A percentile compares a stretch with the other conserved stretches of the same genome.
Evolutionary conservation across 2,888 invertebrate species (phyloP).

Genomic region (Scaptodrosophila latifasciaeformis): DNA sequence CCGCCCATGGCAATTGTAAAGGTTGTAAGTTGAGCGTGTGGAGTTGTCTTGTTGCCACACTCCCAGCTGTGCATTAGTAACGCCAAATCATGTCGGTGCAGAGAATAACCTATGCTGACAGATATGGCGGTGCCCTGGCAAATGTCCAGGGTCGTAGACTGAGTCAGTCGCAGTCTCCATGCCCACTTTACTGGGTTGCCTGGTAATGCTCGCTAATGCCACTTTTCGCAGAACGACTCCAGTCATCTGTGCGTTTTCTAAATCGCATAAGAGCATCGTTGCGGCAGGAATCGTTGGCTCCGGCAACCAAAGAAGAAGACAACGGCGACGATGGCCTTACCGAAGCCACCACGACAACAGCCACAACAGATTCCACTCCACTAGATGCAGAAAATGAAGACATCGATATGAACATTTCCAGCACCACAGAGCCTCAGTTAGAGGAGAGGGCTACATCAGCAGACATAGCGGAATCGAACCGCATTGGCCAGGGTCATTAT

Average conservation of each 20-base stretch:
- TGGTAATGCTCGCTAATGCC: slow-evolving; percentile 23
- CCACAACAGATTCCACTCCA: slow-evolving; percentile 19
- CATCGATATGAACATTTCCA: no score
- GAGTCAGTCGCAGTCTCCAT: neutral
- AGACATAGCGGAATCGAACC: no score
- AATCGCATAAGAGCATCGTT: slow-evolving; percentile 46
- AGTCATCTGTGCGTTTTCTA: slow-evolving; percentile 42
- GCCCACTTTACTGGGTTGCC: neutral
- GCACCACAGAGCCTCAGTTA: neutral
- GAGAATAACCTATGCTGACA: neutral
- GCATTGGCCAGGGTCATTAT: slow-evolving; percentile 37
- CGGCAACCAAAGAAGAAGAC: slow-evolving; percentile 4
- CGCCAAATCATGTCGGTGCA: slow-evolving; percentile 33
- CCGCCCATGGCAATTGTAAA: neutral
- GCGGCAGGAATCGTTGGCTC: slow-evolving; percentile 30
- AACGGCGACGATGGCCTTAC: slow-evolving; percentile 14
- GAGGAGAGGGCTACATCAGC: no score
- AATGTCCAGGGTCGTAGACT: neutral
- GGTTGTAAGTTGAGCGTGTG: slow-evolving; percentile 14
- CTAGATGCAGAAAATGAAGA: slow-evolving; percentile 14
- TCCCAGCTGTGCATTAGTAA: slow-evolving; percentile 32
- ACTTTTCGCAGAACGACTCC: slow-evolving; percentile 46
- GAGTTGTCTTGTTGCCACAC: neutral
- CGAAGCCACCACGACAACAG: slow-evolving; percentile 38
- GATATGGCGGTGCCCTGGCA: neutral